phyloP scores from a whole-genome alignment of 1,140 invertebrate genomes.

The Brachionus angularis region DNA sequence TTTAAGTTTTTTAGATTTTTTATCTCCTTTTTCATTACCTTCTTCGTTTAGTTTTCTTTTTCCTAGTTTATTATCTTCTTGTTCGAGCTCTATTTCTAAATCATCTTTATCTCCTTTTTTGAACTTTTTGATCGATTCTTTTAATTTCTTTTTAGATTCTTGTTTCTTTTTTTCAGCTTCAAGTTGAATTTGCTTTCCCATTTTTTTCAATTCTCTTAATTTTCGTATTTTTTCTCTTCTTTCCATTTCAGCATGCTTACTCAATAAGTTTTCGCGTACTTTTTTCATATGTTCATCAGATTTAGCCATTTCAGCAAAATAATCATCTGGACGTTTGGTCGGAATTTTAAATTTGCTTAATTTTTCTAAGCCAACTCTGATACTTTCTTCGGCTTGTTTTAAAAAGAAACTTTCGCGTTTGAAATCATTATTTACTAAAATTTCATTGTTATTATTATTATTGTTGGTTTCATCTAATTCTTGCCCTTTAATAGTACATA shows the following conservation, averaged over 20 bases:
- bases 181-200: slow-evolving; percentile 39
- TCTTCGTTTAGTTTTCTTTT: slow-evolving; percentile 29
- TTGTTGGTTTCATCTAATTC: not conserved
- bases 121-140: slow-evolving; percentile 31
- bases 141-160: slow-evolving; percentile 30
- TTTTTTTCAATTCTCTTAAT: slow-evolving; percentile 34
- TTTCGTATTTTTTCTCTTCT: slow-evolving; percentile 41
- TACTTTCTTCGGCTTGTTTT: slow-evolving; percentile 78
- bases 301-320: slow-evolving; percentile 98
- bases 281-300: slow-evolving; percentile 96
- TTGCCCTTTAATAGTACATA: not conserved
- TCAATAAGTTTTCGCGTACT: slow-evolving; percentile 52
- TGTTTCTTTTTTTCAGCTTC: slow-evolving; percentile 19
- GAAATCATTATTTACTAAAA: slow-evolving; percentile 41
- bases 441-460: not conserved
- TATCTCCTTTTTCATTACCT: not conserved
- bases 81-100: slow-evolving; percentile 46
- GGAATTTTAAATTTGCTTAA: slow-evolving; percentile 71
- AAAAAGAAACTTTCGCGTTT: slow-evolving; percentile 38
- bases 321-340: slow-evolving; percentile 84
- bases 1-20: slow-evolving; percentile 13
- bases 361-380: slow-evolving; percentile 70
- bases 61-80: slow-evolving; percentile 44
- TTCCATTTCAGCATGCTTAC: slow-evolving; percentile 19
- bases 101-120: slow-evolving; percentile 41